Evolutionary conservation across 2,113 vertebrate genomes (phyloP).

Genomic region (Symphodus melops): DNA sequence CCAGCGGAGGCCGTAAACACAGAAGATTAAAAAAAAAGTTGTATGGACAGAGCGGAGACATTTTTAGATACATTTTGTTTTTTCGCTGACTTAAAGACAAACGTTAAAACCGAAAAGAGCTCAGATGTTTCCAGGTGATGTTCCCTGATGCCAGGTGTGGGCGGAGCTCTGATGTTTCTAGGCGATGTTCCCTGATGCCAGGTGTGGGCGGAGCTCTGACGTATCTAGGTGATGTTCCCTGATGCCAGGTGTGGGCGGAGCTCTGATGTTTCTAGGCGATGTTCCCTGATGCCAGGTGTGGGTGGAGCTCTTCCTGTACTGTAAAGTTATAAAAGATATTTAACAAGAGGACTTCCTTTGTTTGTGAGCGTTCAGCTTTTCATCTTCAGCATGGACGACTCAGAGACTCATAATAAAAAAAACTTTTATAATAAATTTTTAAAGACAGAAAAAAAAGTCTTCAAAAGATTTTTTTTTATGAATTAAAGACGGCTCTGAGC

Average conservation of each 20-base stretch:
- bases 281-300: neutral
- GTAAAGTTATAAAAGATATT: neutral
- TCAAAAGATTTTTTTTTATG: slow-evolving; percentile 38
- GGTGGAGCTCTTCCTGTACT: neutral
- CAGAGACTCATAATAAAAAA: too few relatives aligned
- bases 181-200: neutral
- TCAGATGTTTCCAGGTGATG: too few relatives aligned
- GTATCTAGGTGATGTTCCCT: too few relatives aligned
- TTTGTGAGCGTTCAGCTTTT: too few relatives aligned
- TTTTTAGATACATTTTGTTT: neutral
- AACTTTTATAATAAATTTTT: slow-evolving; percentile 19
- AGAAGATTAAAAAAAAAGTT: slow-evolving; percentile 2
- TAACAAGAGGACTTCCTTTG: too few relatives aligned
- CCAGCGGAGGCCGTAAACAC: slow-evolving; percentile 69
- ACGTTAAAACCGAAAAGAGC: neutral
- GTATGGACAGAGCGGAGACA: too few relatives aligned
- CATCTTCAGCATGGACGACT: too few relatives aligned
- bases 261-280: neutral
- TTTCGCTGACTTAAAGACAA: neutral
- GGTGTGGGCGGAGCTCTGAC: neutral
- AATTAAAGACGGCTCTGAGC: slow-evolving; percentile 68
- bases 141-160: too few relatives aligned
- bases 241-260: too few relatives aligned
- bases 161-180: neutral
- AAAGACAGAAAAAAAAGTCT: neutral